Conservation (phyloP, 2,797 vertebrate genomes). For the Pseudochaenichthys georgianus region DNA sequence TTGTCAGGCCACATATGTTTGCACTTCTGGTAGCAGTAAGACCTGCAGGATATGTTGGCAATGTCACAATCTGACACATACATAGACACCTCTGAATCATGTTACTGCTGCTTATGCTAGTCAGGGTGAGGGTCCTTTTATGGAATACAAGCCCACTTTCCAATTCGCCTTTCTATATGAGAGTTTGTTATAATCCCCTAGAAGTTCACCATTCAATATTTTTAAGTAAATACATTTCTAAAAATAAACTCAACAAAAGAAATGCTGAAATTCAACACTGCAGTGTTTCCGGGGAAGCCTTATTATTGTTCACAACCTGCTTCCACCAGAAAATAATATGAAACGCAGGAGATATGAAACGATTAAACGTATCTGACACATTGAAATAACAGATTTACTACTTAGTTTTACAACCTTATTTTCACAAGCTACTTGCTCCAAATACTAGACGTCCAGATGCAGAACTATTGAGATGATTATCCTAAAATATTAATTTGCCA, state of each 20-base stretch:
- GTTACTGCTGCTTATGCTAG: background rate
- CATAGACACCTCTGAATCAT: constrained; percentile 4
- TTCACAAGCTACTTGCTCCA: constrained; percentile 17
- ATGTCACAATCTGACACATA: constrained; percentile 17
- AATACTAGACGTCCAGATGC: constrained; percentile 18
- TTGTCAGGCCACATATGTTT: constrained; percentile 6
- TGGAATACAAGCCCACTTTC: background rate
- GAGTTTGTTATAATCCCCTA: background rate
- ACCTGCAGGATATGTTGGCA: constrained; percentile 17
- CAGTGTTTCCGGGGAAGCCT: constrained; percentile 4
- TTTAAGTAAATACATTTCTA: background rate
- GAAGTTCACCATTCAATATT: background rate
- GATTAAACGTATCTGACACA: constrained; percentile 40
- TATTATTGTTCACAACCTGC: constrained; percentile 26
- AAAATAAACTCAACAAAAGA: background rate
- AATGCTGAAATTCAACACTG: background rate
- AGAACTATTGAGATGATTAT: constrained; percentile 16
- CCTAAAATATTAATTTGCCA: constrained; percentile 19
- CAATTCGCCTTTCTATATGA: background rate
- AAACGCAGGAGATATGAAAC: constrained; percentile 23
- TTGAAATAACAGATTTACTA: constrained; percentile 25
- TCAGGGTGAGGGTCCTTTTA: background rate
- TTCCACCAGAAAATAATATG: constrained; percentile 15
- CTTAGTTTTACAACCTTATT: constrained; percentile 25
- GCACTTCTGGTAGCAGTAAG: constrained; percentile 16